A percentile compares a stretch with the other conserved stretches of the same genome.
Conservation (phyloP, 2,797 vertebrate species). For the Chelmon rostratus region DNA sequence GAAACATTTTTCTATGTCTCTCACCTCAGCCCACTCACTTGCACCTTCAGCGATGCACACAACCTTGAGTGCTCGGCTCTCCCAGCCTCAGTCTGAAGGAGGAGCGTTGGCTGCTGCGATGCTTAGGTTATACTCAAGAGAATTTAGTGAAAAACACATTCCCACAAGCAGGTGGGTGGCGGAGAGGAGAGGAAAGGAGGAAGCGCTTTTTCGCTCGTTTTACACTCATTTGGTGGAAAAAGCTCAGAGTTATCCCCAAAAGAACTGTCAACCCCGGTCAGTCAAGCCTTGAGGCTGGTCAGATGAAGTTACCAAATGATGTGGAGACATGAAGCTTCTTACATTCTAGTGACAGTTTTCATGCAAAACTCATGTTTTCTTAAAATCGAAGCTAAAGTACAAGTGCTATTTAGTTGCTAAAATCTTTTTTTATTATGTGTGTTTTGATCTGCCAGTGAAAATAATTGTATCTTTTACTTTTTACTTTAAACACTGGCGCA, state of each 20-base stretch:
- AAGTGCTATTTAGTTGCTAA: background rate
- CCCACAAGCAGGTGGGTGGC: slow-evolving; percentile 54
- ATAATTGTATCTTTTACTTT: slow-evolving; percentile 3
- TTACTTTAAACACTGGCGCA: background rate
- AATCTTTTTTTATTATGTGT: background rate
- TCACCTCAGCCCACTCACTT: slow-evolving; percentile 76
- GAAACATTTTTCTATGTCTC: slow-evolving; percentile 78
- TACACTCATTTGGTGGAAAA: slow-evolving; percentile 16
- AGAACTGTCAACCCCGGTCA: background rate
- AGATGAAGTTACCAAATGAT: slow-evolving; percentile 1
- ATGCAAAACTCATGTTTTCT: background rate
- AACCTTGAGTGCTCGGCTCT: slow-evolving; percentile 68
- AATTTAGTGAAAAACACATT: slow-evolving; percentile 48
- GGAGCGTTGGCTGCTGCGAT: slow-evolving; percentile 51
- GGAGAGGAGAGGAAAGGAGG: slow-evolving; percentile 5
- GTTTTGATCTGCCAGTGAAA: background rate
- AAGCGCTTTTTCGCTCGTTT: background rate
- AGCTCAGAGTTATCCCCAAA: slow-evolving; percentile 15
- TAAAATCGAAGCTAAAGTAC: background rate
- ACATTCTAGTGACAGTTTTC: background rate
- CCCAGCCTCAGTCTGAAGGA: slow-evolving; percentile 66
- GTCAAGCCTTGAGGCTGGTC: slow-evolving; percentile 15
- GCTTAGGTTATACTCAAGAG: slow-evolving; percentile 56
- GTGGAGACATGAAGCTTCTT: background rate
- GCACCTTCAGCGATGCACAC: slow-evolving; percentile 57